A percentile compares a stretch with the other conserved stretches of the same genome.
phyloP scores from a whole-genome alignment of 2,888 invertebrate genomes.

The Agrenia bidenticulata region DNA sequence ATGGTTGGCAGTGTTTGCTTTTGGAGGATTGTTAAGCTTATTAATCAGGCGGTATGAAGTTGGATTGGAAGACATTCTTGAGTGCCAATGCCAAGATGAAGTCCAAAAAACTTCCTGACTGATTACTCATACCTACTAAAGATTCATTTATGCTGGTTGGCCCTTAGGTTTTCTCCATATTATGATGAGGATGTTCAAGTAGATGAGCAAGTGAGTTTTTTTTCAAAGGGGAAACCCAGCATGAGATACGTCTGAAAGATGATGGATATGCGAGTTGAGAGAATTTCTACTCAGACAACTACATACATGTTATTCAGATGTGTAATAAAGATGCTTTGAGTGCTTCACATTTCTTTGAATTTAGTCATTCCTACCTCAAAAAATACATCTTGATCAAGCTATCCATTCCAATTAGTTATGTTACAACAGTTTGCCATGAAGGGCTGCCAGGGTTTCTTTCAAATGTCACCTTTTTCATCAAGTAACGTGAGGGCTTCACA shows the following conservation, averaged over 20 bases:
- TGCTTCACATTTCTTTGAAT: conserved; percentile 18
- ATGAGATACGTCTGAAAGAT: conserved; percentile 49
- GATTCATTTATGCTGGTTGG: not conserved
- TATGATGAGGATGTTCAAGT: not conserved
- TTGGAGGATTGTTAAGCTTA: no score
- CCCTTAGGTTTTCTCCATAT: not conserved
- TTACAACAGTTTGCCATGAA: not conserved
- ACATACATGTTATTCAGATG: no score
- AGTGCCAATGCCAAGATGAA: no score
- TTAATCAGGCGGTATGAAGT: no score
- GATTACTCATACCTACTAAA: not conserved
- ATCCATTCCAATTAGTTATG: conserved; percentile 44
- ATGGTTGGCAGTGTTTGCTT: no score
- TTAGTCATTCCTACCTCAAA: conserved; percentile 11
- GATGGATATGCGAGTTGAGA: conserved; percentile 47
- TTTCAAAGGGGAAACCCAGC: conserved; percentile 42
- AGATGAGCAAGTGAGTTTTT: conserved; percentile 35
- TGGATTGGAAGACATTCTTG: no score
- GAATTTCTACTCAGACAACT: not conserved
- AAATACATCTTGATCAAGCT: conserved; percentile 38
- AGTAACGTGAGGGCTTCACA: not conserved
- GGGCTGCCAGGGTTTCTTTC: conserved; percentile 1
- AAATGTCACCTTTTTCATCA: conserved; percentile 10
- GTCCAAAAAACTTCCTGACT: not conserved
- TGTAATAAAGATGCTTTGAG: conserved; percentile 13